Conservation (phyloP, 2,888 invertebrate genomes). For the Epistrophe grossulariae region DNA sequence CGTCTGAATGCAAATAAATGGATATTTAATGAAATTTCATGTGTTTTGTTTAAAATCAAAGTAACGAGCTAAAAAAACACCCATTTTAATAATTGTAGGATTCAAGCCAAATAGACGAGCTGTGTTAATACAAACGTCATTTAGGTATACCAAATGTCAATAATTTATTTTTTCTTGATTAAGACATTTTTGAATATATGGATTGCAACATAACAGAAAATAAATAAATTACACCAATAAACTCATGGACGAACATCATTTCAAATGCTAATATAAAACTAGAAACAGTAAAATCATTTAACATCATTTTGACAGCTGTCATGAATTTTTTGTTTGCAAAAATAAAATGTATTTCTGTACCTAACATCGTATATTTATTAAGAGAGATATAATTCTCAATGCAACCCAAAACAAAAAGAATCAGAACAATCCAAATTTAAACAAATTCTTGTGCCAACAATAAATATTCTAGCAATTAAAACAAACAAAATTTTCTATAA, state of each 20-base stretch:
- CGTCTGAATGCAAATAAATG: too few species aligned
- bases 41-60: too few species aligned
- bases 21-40: too few species aligned
- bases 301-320: slow-evolving; percentile 59
- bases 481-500: slow-evolving; percentile 39
- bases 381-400: neutral
- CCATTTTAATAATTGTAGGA: too few species aligned
- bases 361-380: neutral
- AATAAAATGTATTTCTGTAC: neutral
- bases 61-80: too few species aligned
- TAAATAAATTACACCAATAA: neutral
- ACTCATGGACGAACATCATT: neutral
- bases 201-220: neutral
- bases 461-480: slow-evolving; percentile 46
- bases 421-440: slow-evolving; percentile 49
- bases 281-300: slow-evolving; percentile 8
- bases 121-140: too few species aligned
- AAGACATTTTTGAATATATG: too few species aligned
- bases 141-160: too few species aligned
- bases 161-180: too few species aligned
- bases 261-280: neutral
- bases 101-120: too few species aligned
- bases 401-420: slow-evolving; percentile 20
- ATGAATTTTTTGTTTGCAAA: slow-evolving; percentile 4
- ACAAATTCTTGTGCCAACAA: slow-evolving; percentile 54